phyloP scores from a whole-genome alignment of 2,797 vertebrate species.

The Phyllotis vaccarum region DNA sequence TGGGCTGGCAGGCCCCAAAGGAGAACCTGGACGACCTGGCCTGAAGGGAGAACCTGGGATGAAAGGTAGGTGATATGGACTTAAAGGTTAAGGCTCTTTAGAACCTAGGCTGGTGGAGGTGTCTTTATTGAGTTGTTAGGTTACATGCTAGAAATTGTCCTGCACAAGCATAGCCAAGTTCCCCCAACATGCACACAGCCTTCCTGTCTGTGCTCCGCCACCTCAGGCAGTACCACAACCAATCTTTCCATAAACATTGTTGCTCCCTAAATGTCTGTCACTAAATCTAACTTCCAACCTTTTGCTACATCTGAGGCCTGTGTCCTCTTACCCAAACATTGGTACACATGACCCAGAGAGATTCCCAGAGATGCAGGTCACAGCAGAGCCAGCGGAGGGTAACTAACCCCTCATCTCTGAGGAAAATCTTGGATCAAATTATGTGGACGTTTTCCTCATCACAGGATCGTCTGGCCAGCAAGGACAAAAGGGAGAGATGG shows the following conservation, averaged over 20 bases:
- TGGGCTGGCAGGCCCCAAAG: conserved; percentile 37
- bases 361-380: neutral
- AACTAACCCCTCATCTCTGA: neutral
- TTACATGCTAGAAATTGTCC: neutral
- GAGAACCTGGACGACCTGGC: conserved; percentile 79
- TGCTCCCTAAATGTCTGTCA: neutral
- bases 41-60: conserved; percentile 79
- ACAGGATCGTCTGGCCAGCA: conserved; percentile 67
- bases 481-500: conserved; percentile 70
- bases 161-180: neutral
- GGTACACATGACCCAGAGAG: neutral
- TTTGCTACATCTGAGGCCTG: neutral
- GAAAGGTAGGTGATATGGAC: conserved; percentile 72
- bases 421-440: neutral
- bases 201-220: rapidly evolving
- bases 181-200: rapidly evolving
- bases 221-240: too few relatives aligned
- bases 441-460: neutral
- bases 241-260: neutral
- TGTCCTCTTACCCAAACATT: neutral
- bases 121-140: neutral
- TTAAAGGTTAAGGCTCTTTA: neutral
- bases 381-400: neutral
- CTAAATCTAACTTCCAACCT: neutral
- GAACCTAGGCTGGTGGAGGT: neutral